Evolutionary conservation across 2,113 vertebrate species (phyloP).

Genomic region (Pseudolaguvia tuberculata): DNA sequence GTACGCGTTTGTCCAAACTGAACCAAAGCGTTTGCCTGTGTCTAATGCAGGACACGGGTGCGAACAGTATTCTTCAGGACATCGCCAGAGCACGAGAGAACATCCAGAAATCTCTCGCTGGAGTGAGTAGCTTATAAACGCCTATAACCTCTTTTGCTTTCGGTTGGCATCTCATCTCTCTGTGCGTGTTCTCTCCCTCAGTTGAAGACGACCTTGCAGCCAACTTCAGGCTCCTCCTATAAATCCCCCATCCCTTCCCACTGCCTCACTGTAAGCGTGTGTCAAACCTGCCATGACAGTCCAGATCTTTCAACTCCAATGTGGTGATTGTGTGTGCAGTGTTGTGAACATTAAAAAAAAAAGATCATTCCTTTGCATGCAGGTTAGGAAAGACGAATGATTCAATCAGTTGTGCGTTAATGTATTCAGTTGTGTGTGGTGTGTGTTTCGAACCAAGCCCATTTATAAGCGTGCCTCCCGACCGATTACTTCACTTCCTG

Average conservation of each 20-base stretch:
- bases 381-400: neutral
- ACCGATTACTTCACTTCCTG: neutral
- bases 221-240: slow-evolving; percentile 57
- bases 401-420: too few relatives aligned
- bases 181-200: slow-evolving; percentile 49
- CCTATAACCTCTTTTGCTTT: neutral
- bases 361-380: neutral
- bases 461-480: neutral
- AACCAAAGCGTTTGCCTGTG: slow-evolving; percentile 50
- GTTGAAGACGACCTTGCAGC: slow-evolving; percentile 73
- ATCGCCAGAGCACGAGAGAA: slow-evolving; percentile 95
- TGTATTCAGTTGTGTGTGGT: neutral
- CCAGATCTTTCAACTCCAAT: neutral
- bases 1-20: neutral
- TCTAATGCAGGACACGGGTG: slow-evolving; percentile 78
- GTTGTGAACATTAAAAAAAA: neutral
- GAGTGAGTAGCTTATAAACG: slow-evolving; percentile 75
- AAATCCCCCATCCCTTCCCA: slow-evolving; percentile 61
- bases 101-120: slow-evolving; percentile 98
- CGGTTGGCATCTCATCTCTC: neutral
- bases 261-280: slow-evolving; percentile 43
- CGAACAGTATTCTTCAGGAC: slow-evolving; percentile 90
- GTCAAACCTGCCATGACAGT: neutral
- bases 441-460: neutral
- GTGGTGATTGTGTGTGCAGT: slow-evolving; percentile 19